A percentile compares a stretch with the other conserved stretches of the same genome.
Conservation (phyloP, 2,113 vertebrate species). For the Oncorhynchus nerka region DNA sequence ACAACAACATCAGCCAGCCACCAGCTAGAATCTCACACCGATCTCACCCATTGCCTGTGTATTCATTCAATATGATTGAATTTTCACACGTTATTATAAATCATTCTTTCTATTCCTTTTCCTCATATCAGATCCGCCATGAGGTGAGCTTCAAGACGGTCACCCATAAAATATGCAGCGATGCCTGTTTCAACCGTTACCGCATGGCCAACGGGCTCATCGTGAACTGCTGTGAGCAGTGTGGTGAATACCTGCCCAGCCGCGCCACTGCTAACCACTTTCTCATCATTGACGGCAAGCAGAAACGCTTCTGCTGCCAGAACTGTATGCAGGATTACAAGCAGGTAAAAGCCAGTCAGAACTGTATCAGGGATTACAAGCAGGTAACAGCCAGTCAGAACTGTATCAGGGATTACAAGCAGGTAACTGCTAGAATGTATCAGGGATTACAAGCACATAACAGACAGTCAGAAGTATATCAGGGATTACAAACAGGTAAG, state of each 20-base stretch:
- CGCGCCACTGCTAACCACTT: conserved; percentile 93
- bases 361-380: conserved; percentile 94
- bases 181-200: conserved; percentile 96
- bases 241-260: conserved; percentile 94
- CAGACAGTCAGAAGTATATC: too few species aligned
- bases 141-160: conserved; percentile 99
- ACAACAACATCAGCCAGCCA: neutral
- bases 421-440: too few species aligned
- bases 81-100: neutral
- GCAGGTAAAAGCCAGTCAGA: conserved; percentile 80
- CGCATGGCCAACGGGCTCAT: conserved; percentile 95
- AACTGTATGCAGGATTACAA: conserved; percentile 96
- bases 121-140: conserved; percentile 86
- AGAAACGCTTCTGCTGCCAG: conserved; percentile 97
- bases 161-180: conserved; percentile 98
- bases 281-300: conserved; percentile 91
- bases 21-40: neutral
- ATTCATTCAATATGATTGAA: neutral
- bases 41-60: neutral
- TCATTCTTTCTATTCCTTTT: neutral
- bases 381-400: conserved; percentile 79
- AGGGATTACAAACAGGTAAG: too few species aligned
- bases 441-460: too few species aligned
- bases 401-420: too few species aligned
- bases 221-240: conserved; percentile 99